phyloP scores from a whole-genome alignment of 2,888 invertebrate genomes.

The Thymelicus lineola region DNA sequence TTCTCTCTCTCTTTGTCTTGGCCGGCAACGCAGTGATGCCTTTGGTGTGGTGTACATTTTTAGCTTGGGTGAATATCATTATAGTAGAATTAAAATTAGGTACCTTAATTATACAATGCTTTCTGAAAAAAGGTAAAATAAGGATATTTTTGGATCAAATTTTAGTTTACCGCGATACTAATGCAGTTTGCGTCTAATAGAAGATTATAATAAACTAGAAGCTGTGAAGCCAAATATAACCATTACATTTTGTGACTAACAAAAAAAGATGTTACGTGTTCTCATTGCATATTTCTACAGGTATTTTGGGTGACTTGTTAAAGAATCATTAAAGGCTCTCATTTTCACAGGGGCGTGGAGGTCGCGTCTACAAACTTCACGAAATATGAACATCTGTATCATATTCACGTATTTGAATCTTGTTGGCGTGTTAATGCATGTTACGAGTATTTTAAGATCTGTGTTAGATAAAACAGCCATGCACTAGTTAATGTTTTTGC shows the following conservation, averaged over 20 bases:
- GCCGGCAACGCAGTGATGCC: too few species aligned
- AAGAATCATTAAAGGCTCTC: slow-evolving; percentile 21
- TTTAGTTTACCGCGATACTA: neutral
- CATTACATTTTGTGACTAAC: slow-evolving; percentile 18
- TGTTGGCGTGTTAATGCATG: slow-evolving; percentile 9
- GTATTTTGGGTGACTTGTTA: slow-evolving; percentile 23
- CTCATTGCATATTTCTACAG: slow-evolving; percentile 23
- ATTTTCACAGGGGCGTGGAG: slow-evolving; percentile 15
- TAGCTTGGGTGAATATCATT: too few species aligned
- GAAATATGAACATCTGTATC: neutral
- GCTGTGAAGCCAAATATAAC: slow-evolving; percentile 19
- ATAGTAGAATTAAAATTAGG: too few species aligned
- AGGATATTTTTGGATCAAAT: neutral
- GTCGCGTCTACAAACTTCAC: neutral
- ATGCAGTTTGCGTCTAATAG: neutral
- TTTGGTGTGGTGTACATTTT: too few species aligned
- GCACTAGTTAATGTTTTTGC: neutral
- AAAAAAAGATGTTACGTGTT: slow-evolving; percentile 24
- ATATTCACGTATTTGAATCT: neutral
- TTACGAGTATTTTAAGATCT: neutral
- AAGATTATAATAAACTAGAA: neutral
- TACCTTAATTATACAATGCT: too few species aligned
- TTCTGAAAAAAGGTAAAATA: too few species aligned
- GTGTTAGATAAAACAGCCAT: slow-evolving; percentile 1
- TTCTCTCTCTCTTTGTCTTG: too few species aligned